Evolutionary conservation across 2,888 invertebrate species (phyloP), one percentile per base, ranked within the genome.

Genomic region (Dermolepida albohirtum): DNA sequence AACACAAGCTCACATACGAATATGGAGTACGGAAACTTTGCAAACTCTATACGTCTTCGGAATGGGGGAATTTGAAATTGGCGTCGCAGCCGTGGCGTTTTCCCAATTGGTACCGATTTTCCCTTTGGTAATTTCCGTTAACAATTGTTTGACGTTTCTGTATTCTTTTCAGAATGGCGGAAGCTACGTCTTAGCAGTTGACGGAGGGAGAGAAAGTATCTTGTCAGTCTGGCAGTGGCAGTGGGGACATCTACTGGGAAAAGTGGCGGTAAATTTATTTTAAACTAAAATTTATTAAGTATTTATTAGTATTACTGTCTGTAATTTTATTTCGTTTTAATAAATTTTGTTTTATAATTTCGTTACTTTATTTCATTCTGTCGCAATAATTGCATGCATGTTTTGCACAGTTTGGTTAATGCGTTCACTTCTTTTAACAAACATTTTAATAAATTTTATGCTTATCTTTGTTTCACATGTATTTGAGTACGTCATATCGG

Each of bases 191-290:
- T 81, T 96, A 74, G 95, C 94, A 0, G 92, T 96, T 34, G 96
- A 97, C 79, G 93, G 92, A 2, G 94, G 95, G 0, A 87, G 93
- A 55, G 95, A 96, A 81, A 94, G 96, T 78, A 94, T 95, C 71
- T 86, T 96, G 2, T 95, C 95, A 0, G 94, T 97, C 0, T 97
- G 96, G 96, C 95, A 96, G 77, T 96, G 96, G 96, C 94, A 95
- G 78, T 95, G 95, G 91, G 94, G 95, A 62, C 92, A 94, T 83
- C 85, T 96, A n/a, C 87, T 96, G 7, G 96, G 96, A 67, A 95
- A 95, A 90, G 95, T 96, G 62, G 94, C 95, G 73, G 96, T 96
- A 86, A 90, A 92, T 66, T 59, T 14, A 40, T 11, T 54, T 54
- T 5, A 49, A 41, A 17, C 17, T 41, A 6, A 12, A 27, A 1